Base-by-base conservation (phyloP, 2,113 vertebrate genomes). In the Heterocephalus glaber region DNA sequence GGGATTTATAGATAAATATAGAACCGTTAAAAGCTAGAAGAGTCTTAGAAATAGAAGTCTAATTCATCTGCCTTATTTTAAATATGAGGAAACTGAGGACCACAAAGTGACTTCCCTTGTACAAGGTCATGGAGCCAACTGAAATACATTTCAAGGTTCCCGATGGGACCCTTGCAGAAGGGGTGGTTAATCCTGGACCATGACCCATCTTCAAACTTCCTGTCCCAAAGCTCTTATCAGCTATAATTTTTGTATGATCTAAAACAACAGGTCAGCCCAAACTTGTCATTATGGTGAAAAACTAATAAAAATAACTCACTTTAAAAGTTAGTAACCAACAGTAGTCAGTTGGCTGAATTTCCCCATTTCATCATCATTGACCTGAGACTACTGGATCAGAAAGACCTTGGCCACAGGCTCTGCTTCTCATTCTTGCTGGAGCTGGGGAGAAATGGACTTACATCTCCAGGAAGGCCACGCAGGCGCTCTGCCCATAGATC, bases 401-500 rank as follows among this genome's bases (percentile, higher is more conserved):
- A 82, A 74, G 60, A 54, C 20, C 26, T 86, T 47, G 38, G 3
- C 58, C 3, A 0, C 4, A 56, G 14, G 13, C 47, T 65, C 68
- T 1, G 0, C 76, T 0, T 33, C 56, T 72, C 7, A 28, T 4
- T 60, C 12, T 49, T 85, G 56, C 10, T 35, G 22, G 1, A 24
- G 14, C 0, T 58, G 16, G 47, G 24, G 44, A 61, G 12, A 76
- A 33, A 7, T 0, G 2, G 26, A 98, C 98, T 96, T 98, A 99
- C 99, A 1, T 98, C 96, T 99, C 98, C 72, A 99, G 98, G 97
- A 99, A 99, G 6, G 33, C 92, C 85, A 98, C 97, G 33, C 99
- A 99, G 63, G 99, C 98, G 28, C 72, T 97, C 96, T 99, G 99
- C 9, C 99, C 99, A 0, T 99, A 99, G 97, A 99, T 99, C 86